Evolutionary conservation across 1,140 invertebrate species (phyloP), one percentile per base, ranked within the genome.

Genomic region (Eriocheir sinensis): DNA sequence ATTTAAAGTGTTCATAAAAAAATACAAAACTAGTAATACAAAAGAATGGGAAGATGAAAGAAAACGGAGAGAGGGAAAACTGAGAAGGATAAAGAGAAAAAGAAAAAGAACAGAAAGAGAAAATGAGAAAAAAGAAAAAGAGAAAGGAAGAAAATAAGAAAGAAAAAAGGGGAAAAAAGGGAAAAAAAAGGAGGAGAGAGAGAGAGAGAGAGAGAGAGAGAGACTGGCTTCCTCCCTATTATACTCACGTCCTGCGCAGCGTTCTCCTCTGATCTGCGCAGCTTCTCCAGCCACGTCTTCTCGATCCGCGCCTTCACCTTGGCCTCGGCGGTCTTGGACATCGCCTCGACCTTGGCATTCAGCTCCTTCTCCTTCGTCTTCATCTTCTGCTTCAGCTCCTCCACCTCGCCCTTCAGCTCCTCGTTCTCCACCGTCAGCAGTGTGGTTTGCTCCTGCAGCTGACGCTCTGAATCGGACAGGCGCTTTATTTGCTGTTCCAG

Each of bases 261-360:
- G 4, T 38, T 83, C 79, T 90, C 93, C 72, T 94, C 93, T 3
- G 44, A 60, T 9, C 93, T 80, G 41, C 79, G 89, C n/a, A 94
- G 89, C 15, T 94, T 94, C 88, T 94, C 93, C 40, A 94, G 79
- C 93, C 93, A 94, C 12, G 93, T 94, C 89, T 90, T 94, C 88
- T 94, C 93, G n/a, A 94, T 48, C 72, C 93, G n/a, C 41, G 81
- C 60, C 86, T 91, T 94, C 40, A 36, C 34, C n/a, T 79, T 88
- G 72, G 32, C 41, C 72, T 94, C 93, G 3, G 89, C 27, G 0
- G 72, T 34, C 72, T 90, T 89, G 30, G 34, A 6, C 41, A 90
- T 80, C 41, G 30, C 32, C 40, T 94, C 93, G n/a, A 94, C 15
- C 48, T 94, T 94, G 21, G 72, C 30, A n/a, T 40, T 17, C 88